These are phyloP conservation scores for Xenops minutus DNA, from an alignment of 2,797 vertebrate species.

Conservation along the genomic window DNA sequence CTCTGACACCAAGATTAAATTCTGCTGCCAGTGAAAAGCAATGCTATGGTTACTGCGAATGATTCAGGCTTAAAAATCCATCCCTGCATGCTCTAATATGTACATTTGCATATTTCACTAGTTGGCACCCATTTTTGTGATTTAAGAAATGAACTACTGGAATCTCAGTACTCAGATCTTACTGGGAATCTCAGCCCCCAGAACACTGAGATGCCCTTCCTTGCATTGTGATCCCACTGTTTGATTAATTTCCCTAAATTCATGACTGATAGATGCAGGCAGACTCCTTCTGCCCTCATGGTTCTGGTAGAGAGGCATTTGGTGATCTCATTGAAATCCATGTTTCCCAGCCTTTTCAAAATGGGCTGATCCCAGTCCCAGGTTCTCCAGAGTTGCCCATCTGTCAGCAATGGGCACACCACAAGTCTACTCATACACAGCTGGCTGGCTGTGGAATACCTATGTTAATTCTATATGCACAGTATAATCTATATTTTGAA, in stretches of 20 bases:
- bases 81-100: background rate
- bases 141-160: background rate
- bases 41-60: background rate
- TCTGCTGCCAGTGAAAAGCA: background rate
- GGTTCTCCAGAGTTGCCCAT: background rate
- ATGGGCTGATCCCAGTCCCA: background rate
- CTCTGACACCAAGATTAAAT: background rate
- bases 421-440: too few relatives aligned
- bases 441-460: background rate
- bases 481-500: background rate
- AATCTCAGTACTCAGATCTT: background rate
- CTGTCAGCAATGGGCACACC: background rate
- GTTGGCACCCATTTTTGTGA: background rate
- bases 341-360: background rate
- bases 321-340: background rate
- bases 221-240: background rate
- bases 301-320: background rate
- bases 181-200: background rate
- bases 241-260: background rate
- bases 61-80: background rate
- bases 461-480: background rate
- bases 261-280: background rate
- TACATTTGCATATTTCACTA: background rate
- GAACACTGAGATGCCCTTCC: background rate
- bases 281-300: background rate